A percentile compares a stretch with the other conserved stretches of the same genome.
Evolutionary conservation across 2,113 vertebrate species (phyloP).

Genomic region (Myotis yumanensis): DNA sequence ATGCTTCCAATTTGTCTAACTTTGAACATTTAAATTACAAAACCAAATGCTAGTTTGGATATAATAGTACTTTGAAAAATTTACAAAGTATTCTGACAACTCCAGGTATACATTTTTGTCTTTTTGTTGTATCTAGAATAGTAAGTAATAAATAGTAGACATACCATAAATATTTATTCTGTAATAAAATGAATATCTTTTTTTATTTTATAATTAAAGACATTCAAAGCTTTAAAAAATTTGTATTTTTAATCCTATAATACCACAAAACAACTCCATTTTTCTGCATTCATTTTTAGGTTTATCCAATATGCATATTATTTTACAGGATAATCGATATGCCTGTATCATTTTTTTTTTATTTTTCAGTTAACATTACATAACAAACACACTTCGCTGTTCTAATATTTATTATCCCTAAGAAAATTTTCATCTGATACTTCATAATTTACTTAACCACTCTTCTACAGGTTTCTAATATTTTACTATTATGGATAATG

Average conservation of each 20-base stretch:
- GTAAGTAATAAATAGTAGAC: not conserved
- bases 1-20: not conserved
- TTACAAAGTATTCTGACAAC: not conserved
- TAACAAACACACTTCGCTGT: not conserved
- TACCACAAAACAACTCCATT: not conserved
- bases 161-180: not conserved
- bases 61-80: not conserved
- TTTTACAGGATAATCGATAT: not conserved
- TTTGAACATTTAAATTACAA: not conserved
- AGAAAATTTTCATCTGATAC: not conserved
- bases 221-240: not conserved
- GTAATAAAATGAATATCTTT: not conserved
- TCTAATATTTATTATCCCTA: not conserved
- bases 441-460: not conserved
- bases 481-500: not conserved
- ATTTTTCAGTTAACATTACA: constrained; percentile 28
- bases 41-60: not conserved
- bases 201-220: constrained; percentile 25
- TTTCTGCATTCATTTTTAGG: not conserved
- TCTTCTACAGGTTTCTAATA: not conserved
- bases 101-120: not conserved
- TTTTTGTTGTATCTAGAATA: not conserved
- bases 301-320: not conserved
- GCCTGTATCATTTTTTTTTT: not conserved
- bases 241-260: not conserved